Conservation (phyloP, 2,113 vertebrate species). For the Coreoperca whiteheadi region DNA sequence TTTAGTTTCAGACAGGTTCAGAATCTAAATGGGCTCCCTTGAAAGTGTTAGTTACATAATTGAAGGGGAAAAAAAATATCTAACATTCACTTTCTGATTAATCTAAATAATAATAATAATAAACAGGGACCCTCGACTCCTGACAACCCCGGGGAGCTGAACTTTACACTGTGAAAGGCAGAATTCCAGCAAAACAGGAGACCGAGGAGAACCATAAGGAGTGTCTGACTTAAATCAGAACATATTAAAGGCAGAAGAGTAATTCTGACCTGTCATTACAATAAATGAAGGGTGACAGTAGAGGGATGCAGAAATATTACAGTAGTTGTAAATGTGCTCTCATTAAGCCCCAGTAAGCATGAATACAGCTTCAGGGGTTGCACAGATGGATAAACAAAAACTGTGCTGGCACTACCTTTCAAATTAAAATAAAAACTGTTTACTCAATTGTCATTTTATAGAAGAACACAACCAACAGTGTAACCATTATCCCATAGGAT, state of each 20-base stretch:
- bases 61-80: background rate
- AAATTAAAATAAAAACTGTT: background rate
- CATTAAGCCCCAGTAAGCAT: conserved; percentile 58
- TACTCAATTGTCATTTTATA: background rate
- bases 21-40: background rate
- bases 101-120: no score
- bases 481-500: background rate
- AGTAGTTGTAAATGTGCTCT: conserved; percentile 49
- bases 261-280: conserved; percentile 9
- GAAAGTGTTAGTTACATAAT: no score
- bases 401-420: background rate
- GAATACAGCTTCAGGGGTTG: conserved; percentile 33
- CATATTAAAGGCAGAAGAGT: conserved; percentile 10
- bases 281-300: conserved; percentile 50
- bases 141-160: background rate
- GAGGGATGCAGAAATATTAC: conserved; percentile 43
- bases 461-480: background rate
- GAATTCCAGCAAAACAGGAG: background rate
- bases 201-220: conserved; percentile 63
- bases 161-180: background rate
- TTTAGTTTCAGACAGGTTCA: background rate
- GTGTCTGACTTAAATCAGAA: conserved; percentile 67
- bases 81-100: conserved; percentile 2
- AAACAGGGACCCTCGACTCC: background rate
- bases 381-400: conserved; percentile 24